phyloP scores from a whole-genome alignment of 2,797 vertebrate species.

The Leptodactylus fallax region DNA sequence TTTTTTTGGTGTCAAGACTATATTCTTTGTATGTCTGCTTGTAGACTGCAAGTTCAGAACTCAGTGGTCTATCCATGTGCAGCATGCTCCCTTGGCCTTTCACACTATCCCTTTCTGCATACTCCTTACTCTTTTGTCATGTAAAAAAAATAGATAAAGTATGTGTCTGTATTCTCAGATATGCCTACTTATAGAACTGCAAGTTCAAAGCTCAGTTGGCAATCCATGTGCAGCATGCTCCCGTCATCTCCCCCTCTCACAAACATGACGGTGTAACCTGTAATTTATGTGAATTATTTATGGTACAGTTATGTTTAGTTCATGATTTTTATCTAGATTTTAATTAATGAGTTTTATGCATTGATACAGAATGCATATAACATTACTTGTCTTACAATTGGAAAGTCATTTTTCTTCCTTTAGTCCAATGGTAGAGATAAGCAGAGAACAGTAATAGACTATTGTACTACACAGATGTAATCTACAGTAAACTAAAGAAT shows the following conservation, averaged over 20 bases:
- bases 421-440: conserved; percentile 2
- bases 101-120: too few species aligned
- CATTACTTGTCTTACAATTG: neutral
- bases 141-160: too few species aligned
- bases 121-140: too few species aligned
- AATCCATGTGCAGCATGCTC: neutral
- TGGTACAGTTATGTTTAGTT: too few species aligned
- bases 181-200: neutral
- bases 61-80: too few species aligned
- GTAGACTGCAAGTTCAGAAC: too few species aligned
- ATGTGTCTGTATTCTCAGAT: too few species aligned
- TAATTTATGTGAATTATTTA: neutral
- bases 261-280: neutral
- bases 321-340: too few species aligned
- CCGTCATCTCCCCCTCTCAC: neutral
- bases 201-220: neutral
- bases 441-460: conserved; percentile 7
- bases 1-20: too few species aligned
- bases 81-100: too few species aligned
- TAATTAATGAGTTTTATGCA: neutral
- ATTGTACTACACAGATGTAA: conserved; percentile 32
- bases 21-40: too few species aligned
- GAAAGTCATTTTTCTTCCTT: conserved; percentile 25
- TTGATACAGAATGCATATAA: neutral
- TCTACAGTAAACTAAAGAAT: conserved; percentile 30